Evolutionary conservation across 2,888 invertebrate species (phyloP).

Genomic region (Elmis aenea): DNA sequence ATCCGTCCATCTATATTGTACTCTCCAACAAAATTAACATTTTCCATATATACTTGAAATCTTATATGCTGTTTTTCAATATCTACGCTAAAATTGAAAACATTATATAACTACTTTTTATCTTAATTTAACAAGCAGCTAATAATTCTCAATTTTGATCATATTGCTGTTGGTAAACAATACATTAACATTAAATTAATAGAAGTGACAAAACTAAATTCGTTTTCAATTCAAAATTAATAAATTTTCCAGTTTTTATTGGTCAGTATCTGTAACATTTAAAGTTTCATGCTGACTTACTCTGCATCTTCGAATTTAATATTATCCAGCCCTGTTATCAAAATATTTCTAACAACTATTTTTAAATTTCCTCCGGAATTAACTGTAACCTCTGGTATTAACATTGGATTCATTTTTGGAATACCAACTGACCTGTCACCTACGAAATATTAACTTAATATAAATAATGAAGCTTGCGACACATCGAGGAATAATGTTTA

Average conservation of each 20-base stretch:
- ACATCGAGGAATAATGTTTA: too few relatives aligned
- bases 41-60: conserved; percentile 20
- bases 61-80: conserved; percentile 17
- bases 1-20: conserved; percentile 37
- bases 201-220: too few relatives aligned
- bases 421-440: conserved; percentile 34
- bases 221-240: too few relatives aligned
- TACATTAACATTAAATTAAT: too few relatives aligned
- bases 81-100: conserved; percentile 24
- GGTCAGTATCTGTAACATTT: background rate
- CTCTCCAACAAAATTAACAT: conserved; percentile 25
- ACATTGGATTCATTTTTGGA: conserved; percentile 33
- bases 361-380: background rate
- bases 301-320: background rate
- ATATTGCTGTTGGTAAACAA: too few relatives aligned
- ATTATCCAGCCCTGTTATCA: background rate
- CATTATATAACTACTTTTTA: background rate
- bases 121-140: too few relatives aligned
- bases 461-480: too few relatives aligned
- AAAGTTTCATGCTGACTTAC: background rate
- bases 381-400: conserved; percentile 7
- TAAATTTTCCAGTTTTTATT: too few relatives aligned
- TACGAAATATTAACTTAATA: too few relatives aligned
- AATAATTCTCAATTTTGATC: too few relatives aligned
- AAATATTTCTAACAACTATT: background rate